Evolutionary conservation across 2,888 invertebrate species (phyloP), one percentile per base, ranked within the genome.

Genomic region (Epinotia demarniana): DNA sequence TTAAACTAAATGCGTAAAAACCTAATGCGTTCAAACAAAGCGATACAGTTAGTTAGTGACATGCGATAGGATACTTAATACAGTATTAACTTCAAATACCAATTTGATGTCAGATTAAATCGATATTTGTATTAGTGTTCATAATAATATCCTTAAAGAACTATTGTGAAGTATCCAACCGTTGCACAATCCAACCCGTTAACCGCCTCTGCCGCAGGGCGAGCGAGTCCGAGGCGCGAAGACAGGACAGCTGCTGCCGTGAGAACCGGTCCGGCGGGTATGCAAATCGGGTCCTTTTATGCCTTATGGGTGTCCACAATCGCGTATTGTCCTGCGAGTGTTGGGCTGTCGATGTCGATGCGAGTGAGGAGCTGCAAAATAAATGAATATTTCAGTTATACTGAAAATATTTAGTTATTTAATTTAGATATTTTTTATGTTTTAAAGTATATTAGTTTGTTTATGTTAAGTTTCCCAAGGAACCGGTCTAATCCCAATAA

Each of bases 251-350:
- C 86, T 80, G 78, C 79, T 77, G 80, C 81, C 81, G 88, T 90
- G 91, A 85, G 90, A 92, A 91, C 92, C 90, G 90, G 92, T 91
- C 88, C 81, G 84, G 83, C 84, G 82, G 82, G 90, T 88, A 93
- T 93, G 93, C 91, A 90, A 93, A 93, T 93, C 81, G 83, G 80
- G 79, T 80, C 84, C 85, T 87, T 87, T 92, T 39, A 39, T 53
- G 53, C 39, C 39, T 39, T 92, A 92, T 91, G 81, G 82, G 81
- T 85, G 82, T 84, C 92, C 92, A 92, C 93, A 89, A 92, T 91
- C 85, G 83, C 83, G 83, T 83, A 89, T 90, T 86, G 87, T 88
- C 87, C 77, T 83, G 82, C 82, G 74, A 78, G 76, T 79, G 53
- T 58, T 0, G 27, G 53, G 1, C 46, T 43, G 23, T 66, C 61